These are phyloP conservation scores for Heliangelus exortis DNA, from an alignment of 2,797 vertebrate species.

Conservation along the genomic window DNA sequence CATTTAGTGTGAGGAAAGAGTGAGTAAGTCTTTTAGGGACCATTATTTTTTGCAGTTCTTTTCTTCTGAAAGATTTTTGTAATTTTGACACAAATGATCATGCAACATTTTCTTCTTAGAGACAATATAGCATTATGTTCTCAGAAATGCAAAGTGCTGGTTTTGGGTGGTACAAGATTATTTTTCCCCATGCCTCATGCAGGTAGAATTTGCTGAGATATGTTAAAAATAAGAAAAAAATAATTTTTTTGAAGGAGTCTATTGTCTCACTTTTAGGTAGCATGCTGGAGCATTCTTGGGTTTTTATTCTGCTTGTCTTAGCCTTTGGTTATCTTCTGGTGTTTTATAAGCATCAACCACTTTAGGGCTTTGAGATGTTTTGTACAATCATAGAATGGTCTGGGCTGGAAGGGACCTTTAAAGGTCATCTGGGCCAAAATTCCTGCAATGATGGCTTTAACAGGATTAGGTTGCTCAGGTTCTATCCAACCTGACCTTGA, in stretches of 20 bases:
- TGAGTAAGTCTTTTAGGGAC: neutral
- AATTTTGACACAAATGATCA: neutral
- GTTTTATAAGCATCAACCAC: neutral
- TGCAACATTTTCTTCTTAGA: neutral
- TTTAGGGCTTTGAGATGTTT: neutral
- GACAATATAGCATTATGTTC: neutral
- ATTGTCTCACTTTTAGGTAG: neutral
- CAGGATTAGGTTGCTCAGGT: too few relatives aligned
- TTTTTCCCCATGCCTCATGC: accelerated
- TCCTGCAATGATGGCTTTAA: too few relatives aligned
- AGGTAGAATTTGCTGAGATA: neutral
- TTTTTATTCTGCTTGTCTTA: neutral
- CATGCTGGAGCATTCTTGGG: neutral
- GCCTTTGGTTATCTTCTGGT: neutral
- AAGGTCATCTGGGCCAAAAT: too few relatives aligned
- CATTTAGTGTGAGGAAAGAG: neutral
- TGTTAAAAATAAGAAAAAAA: neutral
- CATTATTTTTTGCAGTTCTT: neutral
- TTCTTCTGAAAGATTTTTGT: neutral
- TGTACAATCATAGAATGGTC: too few relatives aligned
- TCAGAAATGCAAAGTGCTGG: neutral
- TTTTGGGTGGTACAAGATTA: neutral
- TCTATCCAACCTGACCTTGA: too few relatives aligned
- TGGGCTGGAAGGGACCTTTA: too few relatives aligned
- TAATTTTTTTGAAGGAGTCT: neutral